These are phyloP conservation scores for Dicentrarchus labrax DNA, from an alignment of 2,113 vertebrate genomes.

Conservation along the genomic window DNA sequence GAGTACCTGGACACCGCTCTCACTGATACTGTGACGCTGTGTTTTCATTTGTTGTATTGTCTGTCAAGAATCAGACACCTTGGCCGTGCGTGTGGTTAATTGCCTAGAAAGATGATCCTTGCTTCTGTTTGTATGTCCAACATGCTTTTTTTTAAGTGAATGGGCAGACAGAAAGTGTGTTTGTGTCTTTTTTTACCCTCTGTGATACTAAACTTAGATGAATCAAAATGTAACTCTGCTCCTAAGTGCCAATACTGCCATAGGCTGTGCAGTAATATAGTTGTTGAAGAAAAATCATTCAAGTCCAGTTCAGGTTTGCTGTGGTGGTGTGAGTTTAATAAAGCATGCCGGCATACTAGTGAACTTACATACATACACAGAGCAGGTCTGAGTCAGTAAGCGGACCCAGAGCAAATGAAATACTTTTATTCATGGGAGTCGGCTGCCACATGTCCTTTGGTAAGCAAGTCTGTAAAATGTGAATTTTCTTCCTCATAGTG, in stretches of 20 bases:
- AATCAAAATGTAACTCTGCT: conserved; percentile 54
- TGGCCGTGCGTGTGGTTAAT: conserved; percentile 22
- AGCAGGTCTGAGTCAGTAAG: too few relatives aligned
- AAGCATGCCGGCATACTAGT: too few relatives aligned
- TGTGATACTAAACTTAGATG: conserved; percentile 56
- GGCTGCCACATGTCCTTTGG: too few relatives aligned
- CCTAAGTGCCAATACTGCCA: conserved; percentile 44
- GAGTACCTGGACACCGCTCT: conserved; percentile 47
- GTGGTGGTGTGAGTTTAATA: too few relatives aligned
- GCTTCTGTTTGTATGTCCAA: conserved; percentile 18
- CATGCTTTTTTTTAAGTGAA: background rate
- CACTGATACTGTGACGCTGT: conserved; percentile 39
- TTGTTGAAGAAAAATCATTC: too few relatives aligned
- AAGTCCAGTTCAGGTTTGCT: too few relatives aligned
- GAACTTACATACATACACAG: too few relatives aligned
- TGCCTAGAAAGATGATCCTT: conserved; percentile 35
- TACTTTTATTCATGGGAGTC: too few relatives aligned
- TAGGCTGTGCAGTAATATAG: conserved; percentile 30
- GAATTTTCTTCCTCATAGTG: background rate
- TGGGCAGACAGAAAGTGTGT: background rate
- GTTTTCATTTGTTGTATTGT: conserved; percentile 37
- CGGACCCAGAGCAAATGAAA: too few relatives aligned
- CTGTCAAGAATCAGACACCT: conserved; percentile 21
- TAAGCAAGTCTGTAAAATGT: too few relatives aligned
- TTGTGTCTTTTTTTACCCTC: conserved; percentile 36